These are phyloP conservation scores for Equus quagga DNA, from an alignment of 2,113 vertebrate genomes.

Conservation along the genomic window DNA sequence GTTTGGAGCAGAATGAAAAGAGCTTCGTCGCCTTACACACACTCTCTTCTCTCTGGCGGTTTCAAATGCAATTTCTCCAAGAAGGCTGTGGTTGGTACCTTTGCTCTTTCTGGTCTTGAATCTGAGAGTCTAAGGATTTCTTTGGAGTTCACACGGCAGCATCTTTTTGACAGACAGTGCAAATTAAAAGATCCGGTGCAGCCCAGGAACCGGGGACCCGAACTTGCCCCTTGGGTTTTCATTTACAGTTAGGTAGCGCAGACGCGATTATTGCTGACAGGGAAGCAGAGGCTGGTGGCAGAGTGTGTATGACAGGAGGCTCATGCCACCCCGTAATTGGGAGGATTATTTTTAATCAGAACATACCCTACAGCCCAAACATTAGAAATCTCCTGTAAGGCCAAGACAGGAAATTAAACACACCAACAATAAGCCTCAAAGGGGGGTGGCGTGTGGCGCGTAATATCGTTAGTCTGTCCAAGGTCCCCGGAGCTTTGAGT, in stretches of 20 bases:
- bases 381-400: slow-evolving; percentile 88
- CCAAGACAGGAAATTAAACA: slow-evolving; percentile 90
- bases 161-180: slow-evolving; percentile 89
- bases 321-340: slow-evolving; percentile 89
- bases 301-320: slow-evolving; percentile 83
- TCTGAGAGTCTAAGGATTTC: slow-evolving; percentile 81
- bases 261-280: slow-evolving; percentile 90
- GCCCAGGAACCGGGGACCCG: slow-evolving; percentile 84
- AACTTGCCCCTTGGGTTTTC: slow-evolving; percentile 90
- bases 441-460: slow-evolving; percentile 79
- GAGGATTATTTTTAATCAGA: slow-evolving; percentile 92
- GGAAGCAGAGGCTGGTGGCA: slow-evolving; percentile 85
- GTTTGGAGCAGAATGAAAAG: slow-evolving; percentile 63
- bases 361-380: slow-evolving; percentile 90
- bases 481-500: slow-evolving; percentile 78
- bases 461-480: slow-evolving; percentile 82
- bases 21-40: background rate
- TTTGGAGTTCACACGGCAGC: slow-evolving; percentile 81
- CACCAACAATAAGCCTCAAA: slow-evolving; percentile 85
- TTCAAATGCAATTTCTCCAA: slow-evolving; percentile 63
- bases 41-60: slow-evolving; percentile 2
- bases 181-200: slow-evolving; percentile 89
- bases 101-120: slow-evolving; percentile 70
- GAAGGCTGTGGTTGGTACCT: slow-evolving; percentile 70
- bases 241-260: slow-evolving; percentile 88